These are phyloP conservation scores for Discoglossus pictus DNA, from an alignment of 2,797 vertebrate species.

Conservation along the genomic window DNA sequence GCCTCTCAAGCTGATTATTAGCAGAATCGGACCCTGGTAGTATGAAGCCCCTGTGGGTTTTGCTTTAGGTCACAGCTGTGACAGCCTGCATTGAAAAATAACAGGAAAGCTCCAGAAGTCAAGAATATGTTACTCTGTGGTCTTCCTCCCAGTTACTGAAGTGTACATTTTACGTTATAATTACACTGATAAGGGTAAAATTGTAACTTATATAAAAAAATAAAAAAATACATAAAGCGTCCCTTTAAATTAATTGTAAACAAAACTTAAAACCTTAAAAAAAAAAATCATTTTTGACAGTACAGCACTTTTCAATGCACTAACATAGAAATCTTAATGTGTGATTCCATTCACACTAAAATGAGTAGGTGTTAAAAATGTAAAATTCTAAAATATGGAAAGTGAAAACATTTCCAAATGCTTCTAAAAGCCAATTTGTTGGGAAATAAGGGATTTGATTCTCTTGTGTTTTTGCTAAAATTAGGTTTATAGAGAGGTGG, in stretches of 20 bases:
- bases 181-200: too few relatives aligned
- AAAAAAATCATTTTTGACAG: not conserved
- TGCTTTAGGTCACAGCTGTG: too few relatives aligned
- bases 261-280: not conserved
- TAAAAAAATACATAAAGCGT: too few relatives aligned
- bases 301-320: conserved; percentile 2
- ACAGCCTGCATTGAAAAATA: too few relatives aligned
- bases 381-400: conserved; percentile 34
- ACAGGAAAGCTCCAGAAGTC: too few relatives aligned
- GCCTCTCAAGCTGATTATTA: too few relatives aligned
- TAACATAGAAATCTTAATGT: conserved; percentile 14
- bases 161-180: too few relatives aligned
- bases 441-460: not conserved
- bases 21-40: too few relatives aligned
- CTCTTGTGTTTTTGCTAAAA: not conserved
- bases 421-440: conserved; percentile 25
- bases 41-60: too few relatives aligned
- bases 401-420: conserved; percentile 20
- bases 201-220: too few relatives aligned
- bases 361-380: conserved; percentile 35
- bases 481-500: not conserved
- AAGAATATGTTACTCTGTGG: too few relatives aligned
- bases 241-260: not conserved
- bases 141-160: too few relatives aligned
- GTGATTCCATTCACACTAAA: conserved; percentile 40